phyloP scores from a whole-genome alignment of 2,113 vertebrate species.

The Strix aluco region DNA sequence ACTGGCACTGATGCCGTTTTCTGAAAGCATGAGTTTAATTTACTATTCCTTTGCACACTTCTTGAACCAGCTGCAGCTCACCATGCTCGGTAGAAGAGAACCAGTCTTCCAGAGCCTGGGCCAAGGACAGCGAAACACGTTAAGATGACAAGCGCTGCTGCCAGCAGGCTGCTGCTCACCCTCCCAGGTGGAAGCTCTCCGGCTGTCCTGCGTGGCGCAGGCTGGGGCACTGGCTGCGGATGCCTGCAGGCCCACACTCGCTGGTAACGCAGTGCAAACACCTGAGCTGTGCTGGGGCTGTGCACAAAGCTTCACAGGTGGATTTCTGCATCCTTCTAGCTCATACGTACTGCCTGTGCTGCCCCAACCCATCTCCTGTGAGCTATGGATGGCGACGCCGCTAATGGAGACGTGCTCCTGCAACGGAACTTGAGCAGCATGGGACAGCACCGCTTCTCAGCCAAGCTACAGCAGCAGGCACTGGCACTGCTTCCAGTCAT shows the following conservation, averaged over 20 bases:
- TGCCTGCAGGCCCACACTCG: rapidly evolving
- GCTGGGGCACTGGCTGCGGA: rapidly evolving
- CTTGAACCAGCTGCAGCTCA: not conserved
- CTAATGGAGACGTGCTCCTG: rapidly evolving
- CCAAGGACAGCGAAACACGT: rapidly evolving
- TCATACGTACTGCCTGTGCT: rapidly evolving
- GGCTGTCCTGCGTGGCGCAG: rapidly evolving
- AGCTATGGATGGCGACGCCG: rapidly evolving
- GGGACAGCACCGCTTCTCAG: not conserved
- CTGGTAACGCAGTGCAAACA: rapidly evolving
- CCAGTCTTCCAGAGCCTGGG: not conserved
- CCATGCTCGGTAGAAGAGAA: not conserved
- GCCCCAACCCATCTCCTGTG: not conserved
- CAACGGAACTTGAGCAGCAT: rapidly evolving
- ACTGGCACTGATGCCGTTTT: not conserved
- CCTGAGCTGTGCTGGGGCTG: rapidly evolving
- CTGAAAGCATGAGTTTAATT: not conserved
- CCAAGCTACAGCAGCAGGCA: not conserved
- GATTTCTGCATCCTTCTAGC: not conserved
- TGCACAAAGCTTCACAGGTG: rapidly evolving
- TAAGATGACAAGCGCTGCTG: rapidly evolving
- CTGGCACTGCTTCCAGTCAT: not conserved
- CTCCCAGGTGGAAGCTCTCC: not conserved
- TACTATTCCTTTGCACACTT: not conserved
- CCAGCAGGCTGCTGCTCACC: not conserved